Evolutionary conservation across 2,113 vertebrate genomes (phyloP), one percentile per base, ranked within the genome.

Genomic region (Halichoeres trimaculatus): DNA sequence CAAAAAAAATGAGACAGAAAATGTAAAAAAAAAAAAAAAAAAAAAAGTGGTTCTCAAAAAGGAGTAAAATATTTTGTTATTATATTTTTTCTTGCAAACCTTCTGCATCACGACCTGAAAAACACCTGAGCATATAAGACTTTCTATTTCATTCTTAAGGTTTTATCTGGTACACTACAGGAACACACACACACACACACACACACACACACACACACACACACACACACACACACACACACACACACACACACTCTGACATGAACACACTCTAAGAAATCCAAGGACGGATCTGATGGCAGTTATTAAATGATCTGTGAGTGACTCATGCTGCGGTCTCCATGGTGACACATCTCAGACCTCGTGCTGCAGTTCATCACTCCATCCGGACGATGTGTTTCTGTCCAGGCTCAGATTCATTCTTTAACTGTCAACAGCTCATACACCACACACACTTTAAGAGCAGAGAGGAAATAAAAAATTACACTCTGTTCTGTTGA

Each of bases 321-420:
- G 20, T 47, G 23, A 38, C 41, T 35, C 51, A 40, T 3, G 24
- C 30, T 61, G 45, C 34, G 34, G 48, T 78, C 67, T 71, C 76
- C 67, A 65, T 71, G 67, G 76, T 53, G 68, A 78, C 40, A 47
- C 38, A 45, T 36, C 11, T 20, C 19, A 9, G 30, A 30, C 19
- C 45, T 48, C 38, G 40, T 40, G 43, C 38, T 61, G 26, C 19
- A 51, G 20, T 43, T 56, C 53, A 43, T 35, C 3, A 10, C 7
- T 53, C 38, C 43, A 50, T 48, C 50, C 36, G 22, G 35, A 6
- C 22, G 26, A 22, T 34, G 17, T 19, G 24, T 51, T 26, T 55
- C 55, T 59, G 34, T 10, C 1, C 19, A 38, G 36, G 51, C 40
- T 30, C 30, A 30, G 30, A 30, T 30, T 30, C 30, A 30, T 30